Conservation (phyloP, 2,888 invertebrate species). For the Cheilosia pagana region DNA sequence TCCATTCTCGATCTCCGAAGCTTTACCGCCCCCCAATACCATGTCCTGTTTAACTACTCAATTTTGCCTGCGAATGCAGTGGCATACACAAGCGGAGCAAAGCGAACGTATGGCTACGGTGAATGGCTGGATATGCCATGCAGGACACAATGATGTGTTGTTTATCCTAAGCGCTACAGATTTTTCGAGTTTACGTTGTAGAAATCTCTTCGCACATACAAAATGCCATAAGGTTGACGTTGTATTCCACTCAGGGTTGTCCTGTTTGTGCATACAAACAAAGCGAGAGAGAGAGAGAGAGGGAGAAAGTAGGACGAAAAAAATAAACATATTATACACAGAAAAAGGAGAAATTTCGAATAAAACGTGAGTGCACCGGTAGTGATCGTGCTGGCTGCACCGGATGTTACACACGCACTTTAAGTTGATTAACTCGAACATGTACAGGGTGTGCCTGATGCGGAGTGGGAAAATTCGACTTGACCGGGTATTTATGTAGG, state of each 20-base stretch:
- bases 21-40: not conserved
- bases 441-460: constrained; percentile 36
- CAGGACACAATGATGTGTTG: constrained; percentile 73
- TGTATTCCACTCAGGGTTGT: constrained; percentile 25
- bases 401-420: constrained; percentile 45
- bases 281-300: not conserved
- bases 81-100: constrained; percentile 26
- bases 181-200: constrained; percentile 70
- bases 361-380: constrained; percentile 52
- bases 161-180: constrained; percentile 75
- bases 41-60: constrained; percentile 74
- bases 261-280: constrained; percentile 19
- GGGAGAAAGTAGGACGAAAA: constrained; percentile 35
- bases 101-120: constrained; percentile 16
- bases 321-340: constrained; percentile 26
- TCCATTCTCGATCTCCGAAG: constrained; percentile 67
- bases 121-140: constrained; percentile 60
- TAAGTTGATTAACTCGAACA: not conserved
- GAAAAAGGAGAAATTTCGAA: constrained; percentile 37
- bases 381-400: constrained; percentile 52
- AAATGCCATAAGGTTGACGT: constrained; percentile 68
- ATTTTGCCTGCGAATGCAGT: constrained; percentile 59
- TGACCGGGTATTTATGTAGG: no score
- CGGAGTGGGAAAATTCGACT: not conserved
- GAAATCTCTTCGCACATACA: constrained; percentile 64